These are phyloP conservation scores for Drosophila kepulauana DNA, from an alignment of 1,140 invertebrate species.

Conservation along the genomic window DNA sequence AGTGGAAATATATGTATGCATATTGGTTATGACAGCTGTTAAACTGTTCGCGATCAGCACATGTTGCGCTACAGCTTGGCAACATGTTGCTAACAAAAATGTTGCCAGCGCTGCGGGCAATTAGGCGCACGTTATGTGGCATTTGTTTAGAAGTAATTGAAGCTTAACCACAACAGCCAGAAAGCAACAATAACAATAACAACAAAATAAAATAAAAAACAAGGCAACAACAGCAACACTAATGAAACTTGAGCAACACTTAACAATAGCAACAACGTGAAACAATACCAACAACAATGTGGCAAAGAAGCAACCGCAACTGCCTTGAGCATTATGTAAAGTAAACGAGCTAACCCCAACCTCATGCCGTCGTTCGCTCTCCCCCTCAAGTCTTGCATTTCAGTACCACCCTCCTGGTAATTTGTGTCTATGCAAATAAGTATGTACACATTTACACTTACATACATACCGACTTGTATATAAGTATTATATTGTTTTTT, in stretches of 20 bases:
- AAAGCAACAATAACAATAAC: conserved; percentile 18
- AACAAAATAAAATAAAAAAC: background rate
- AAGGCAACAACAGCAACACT: conserved; percentile 47
- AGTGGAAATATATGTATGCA: conserved; percentile 47
- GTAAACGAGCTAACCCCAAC: conserved; percentile 61
- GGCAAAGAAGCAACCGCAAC: conserved; percentile 73
- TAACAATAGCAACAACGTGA: conserved; percentile 65
- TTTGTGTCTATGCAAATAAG: conserved; percentile 68
- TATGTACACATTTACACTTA: conserved; percentile 27
- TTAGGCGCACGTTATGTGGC: conserved; percentile 78
- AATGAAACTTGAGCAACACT: conserved; percentile 67
- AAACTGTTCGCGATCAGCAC: background rate
- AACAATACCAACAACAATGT: conserved; percentile 48
- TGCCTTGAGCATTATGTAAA: conserved; percentile 77
- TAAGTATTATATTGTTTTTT: conserved; percentile 22
- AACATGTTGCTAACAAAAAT: conserved; percentile 57
- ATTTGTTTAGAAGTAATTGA: conserved; percentile 83
- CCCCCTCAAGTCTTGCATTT: background rate
- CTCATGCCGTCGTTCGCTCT: conserved; percentile 3
- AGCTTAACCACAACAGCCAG: conserved; percentile 67
- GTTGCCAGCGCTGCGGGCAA: conserved; percentile 59
- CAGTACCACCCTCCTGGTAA: conserved; percentile 17
- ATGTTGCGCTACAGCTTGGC: conserved; percentile 34
- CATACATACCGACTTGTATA: background rate
- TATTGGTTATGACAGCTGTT: conserved; percentile 41